Evolutionary conservation across 2,888 invertebrate species (phyloP).

Genomic region (Thymelicus acteon): DNA sequence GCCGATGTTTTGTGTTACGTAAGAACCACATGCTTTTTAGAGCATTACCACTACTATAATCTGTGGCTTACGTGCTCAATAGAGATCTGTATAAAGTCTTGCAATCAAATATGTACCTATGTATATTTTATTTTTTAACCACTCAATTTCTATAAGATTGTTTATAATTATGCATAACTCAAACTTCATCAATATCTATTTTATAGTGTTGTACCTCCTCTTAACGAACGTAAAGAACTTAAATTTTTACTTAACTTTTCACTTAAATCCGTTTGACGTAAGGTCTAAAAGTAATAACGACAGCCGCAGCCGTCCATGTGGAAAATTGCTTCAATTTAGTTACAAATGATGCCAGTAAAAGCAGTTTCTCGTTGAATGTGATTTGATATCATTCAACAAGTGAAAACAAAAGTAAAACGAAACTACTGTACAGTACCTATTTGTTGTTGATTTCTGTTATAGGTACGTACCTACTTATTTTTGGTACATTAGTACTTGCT

Average conservation of each 20-base stretch:
- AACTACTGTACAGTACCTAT: background rate
- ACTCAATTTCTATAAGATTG: too few relatives aligned
- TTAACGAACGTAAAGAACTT: too few relatives aligned
- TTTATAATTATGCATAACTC: too few relatives aligned
- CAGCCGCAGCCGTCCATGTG: slow-evolving; percentile 2
- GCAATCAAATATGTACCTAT: too few relatives aligned
- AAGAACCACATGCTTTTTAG: slow-evolving; percentile 40
- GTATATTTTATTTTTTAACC: too few relatives aligned
- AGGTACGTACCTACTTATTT: too few relatives aligned
- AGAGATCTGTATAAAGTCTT: too few relatives aligned
- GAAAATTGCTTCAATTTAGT: slow-evolving; percentile 37
- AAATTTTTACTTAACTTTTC: background rate
- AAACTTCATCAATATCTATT: too few relatives aligned
- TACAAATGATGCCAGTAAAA: too few relatives aligned
- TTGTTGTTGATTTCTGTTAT: background rate
- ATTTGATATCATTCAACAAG: slow-evolving; percentile 3
- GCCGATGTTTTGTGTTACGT: slow-evolving; percentile 30
- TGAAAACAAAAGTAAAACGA: background rate
- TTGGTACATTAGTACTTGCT: too few relatives aligned
- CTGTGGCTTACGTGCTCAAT: slow-evolving; percentile 8
- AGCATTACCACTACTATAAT: slow-evolving; percentile 25
- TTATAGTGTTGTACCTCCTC: too few relatives aligned
- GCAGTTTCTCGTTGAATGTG: slow-evolving; percentile 33
- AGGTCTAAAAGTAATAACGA: background rate
- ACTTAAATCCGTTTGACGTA: background rate